A percentile compares a stretch with the other conserved stretches of the same genome.
phyloP scores from a whole-genome alignment of 2,888 invertebrate species.

The Cheilosia vulpina region DNA sequence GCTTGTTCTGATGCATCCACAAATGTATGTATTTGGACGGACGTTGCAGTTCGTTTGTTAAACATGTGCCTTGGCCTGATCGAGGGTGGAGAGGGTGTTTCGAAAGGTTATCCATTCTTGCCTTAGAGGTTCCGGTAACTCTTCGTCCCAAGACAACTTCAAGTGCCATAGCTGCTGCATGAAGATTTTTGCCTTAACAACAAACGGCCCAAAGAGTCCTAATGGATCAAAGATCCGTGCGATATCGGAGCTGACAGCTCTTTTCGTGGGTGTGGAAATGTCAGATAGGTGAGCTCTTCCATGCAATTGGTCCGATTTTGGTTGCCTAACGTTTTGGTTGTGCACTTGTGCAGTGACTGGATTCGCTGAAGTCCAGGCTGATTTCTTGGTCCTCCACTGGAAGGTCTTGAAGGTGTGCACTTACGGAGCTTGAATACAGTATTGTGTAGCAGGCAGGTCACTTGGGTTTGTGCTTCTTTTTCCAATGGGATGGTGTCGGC shows the following conservation, averaged over 20 bases:
- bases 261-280: not conserved
- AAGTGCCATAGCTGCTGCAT: too few species aligned
- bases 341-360: not conserved
- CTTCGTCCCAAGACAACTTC: too few species aligned
- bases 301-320: not conserved
- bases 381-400: not conserved
- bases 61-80: not conserved
- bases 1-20: not conserved
- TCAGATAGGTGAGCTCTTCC: not conserved
- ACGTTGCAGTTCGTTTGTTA: not conserved
- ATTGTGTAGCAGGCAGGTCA: too few species aligned
- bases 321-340: not conserved
- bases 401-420: not conserved
- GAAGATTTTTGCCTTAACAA: constrained; percentile 11
- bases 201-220: not conserved
- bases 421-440: not conserved
- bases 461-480: too few species aligned
- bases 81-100: not conserved
- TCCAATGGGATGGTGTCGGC: too few species aligned
- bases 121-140: too few species aligned
- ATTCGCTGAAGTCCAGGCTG: not conserved
- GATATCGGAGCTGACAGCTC: not conserved
- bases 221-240: constrained; percentile 7
- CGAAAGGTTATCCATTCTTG: too few species aligned
- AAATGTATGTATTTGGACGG: not conserved